Conservation (phyloP, 2,888 invertebrate genomes). For the Bursaphelenchus okinawaensis region DNA sequence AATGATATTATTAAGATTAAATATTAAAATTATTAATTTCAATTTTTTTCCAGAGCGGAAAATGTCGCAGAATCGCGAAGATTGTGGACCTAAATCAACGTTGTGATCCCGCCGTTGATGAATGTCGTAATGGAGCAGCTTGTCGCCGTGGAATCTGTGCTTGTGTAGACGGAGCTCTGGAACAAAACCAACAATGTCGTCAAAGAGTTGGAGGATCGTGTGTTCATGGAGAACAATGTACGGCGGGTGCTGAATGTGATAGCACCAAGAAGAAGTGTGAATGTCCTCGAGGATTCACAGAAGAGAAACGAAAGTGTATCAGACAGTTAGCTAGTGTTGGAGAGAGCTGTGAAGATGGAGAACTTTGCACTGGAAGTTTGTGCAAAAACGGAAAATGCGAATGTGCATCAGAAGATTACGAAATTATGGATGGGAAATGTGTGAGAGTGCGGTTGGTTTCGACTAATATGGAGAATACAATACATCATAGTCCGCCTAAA, state of each 20-base stretch:
- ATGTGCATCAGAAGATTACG: conserved; percentile 5
- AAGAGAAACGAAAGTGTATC: conserved; percentile 32
- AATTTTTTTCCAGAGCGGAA: conserved; percentile 37
- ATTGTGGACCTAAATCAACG: conserved; percentile 2
- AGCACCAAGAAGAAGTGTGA: conserved; percentile 23
- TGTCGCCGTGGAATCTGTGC: conserved; percentile 42
- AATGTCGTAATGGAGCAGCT: conserved; percentile 48
- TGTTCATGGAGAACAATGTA: conserved; percentile 48
- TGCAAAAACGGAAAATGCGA: conserved; percentile 44
- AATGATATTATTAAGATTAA: neutral
- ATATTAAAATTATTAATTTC: conserved; percentile 17
- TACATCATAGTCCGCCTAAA: neutral
- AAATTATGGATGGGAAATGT: conserved; percentile 1
- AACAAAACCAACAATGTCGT: conserved; percentile 37
- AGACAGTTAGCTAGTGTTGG: conserved; percentile 35
- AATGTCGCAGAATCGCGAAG: conserved; percentile 8
- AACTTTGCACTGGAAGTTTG: conserved; percentile 41
- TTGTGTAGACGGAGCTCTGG: conserved; percentile 47
- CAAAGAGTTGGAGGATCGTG: conserved; percentile 46
- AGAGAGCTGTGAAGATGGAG: conserved; percentile 42
- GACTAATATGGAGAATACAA: neutral
- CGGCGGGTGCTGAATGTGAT: conserved; percentile 37
- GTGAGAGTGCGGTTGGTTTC: neutral
- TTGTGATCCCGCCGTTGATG: conserved; percentile 27
- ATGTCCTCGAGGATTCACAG: conserved; percentile 25